Evolutionary conservation across 2,797 vertebrate genomes (phyloP).

Genomic region (Crax fasciolata): DNA sequence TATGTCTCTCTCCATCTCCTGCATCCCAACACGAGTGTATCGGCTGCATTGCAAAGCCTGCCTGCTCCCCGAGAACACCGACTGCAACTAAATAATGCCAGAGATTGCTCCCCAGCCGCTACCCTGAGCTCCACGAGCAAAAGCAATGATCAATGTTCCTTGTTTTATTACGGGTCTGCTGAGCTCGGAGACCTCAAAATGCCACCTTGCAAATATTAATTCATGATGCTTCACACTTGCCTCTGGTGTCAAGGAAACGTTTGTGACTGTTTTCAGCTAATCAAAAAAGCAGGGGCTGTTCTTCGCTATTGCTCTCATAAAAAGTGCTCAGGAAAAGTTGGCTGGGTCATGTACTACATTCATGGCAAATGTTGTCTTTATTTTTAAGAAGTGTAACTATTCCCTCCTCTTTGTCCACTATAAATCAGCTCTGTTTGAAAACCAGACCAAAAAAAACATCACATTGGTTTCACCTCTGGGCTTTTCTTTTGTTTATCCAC

Average conservation of each 20-base stretch:
- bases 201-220: conserved; percentile 67
- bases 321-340: conserved; percentile 2
- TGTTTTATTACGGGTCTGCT: conserved; percentile 43
- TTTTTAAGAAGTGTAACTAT: conserved; percentile 37
- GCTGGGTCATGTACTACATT: not conserved
- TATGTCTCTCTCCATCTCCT: not conserved
- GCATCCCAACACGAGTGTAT: not conserved
- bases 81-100: not conserved
- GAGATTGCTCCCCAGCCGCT: conserved; percentile 42
- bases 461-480: conserved; percentile 26
- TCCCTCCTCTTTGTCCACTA: not conserved
- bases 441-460: not conserved
- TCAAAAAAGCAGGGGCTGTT: conserved; percentile 29
- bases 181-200: conserved; percentile 54
- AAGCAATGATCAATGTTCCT: conserved; percentile 11
- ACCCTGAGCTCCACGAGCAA: conserved; percentile 53
- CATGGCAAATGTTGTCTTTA: conserved; percentile 8
- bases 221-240: not conserved
- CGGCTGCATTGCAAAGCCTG: not conserved
- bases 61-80: conserved; percentile 9
- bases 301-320: conserved; percentile 22
- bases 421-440: conserved; percentile 61
- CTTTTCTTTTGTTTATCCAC: conserved; percentile 52
- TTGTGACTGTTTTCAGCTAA: not conserved
- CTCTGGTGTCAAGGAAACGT: conserved; percentile 30